phyloP scores from a whole-genome alignment of 2,113 vertebrate genomes.

The Cryptotis parvus region DNA sequence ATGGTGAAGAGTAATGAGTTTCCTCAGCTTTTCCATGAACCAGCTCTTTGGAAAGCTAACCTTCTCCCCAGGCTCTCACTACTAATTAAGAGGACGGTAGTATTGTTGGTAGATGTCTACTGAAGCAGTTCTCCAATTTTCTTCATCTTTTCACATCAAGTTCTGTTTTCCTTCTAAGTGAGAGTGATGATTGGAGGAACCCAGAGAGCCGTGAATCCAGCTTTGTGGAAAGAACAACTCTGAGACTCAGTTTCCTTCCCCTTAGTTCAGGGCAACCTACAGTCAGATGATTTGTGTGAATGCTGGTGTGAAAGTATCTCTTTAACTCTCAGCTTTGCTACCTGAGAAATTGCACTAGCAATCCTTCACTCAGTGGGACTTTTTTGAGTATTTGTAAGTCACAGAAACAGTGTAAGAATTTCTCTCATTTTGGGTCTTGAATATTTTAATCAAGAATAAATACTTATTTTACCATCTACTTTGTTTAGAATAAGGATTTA shows the following conservation, averaged over 20 bases:
- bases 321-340: not conserved
- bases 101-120: constrained; percentile 43
- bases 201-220: not conserved
- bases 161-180: constrained; percentile 34
- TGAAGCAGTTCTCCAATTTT: constrained; percentile 36
- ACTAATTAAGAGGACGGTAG: constrained; percentile 76
- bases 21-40: constrained; percentile 70
- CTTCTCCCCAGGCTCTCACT: constrained; percentile 73
- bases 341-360: not conserved
- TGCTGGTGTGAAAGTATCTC: not conserved
- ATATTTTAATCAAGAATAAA: constrained; percentile 39
- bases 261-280: too few species aligned
- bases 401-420: not conserved
- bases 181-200: not conserved
- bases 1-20: constrained; percentile 78
- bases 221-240: not conserved
- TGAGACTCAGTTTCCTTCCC: not conserved
- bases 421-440: not conserved
- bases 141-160: constrained; percentile 32
- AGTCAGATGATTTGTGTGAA: not conserved
- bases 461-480: not conserved
- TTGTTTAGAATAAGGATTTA: not conserved
- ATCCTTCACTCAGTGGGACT: not conserved
- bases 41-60: constrained; percentile 77
- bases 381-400: constrained; percentile 5